Percentiles rank a stretch among this genome's conserved stretches.
Evolutionary conservation across 2,113 vertebrate genomes (phyloP).

Genomic region (Plecotus auritus): DNA sequence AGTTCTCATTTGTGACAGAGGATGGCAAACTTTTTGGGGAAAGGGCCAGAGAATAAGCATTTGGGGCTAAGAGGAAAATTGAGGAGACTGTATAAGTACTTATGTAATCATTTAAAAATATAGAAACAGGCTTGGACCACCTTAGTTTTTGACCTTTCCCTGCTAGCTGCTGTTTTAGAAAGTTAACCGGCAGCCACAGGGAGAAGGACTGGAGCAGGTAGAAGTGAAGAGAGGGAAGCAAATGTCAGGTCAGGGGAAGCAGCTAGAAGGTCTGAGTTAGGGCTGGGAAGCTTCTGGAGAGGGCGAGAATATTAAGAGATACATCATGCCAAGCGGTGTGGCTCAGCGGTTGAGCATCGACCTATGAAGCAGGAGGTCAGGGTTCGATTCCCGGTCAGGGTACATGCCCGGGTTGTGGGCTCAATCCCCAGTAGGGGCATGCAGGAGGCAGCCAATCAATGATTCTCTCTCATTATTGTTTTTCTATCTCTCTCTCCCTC

Average conservation of each 20-base stretch:
- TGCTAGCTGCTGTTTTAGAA: neutral
- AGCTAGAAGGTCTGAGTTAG: neutral
- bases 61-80: neutral
- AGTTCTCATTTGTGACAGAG: neutral
- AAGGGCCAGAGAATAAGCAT: neutral
- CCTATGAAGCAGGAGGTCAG: too few relatives aligned
- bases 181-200: neutral
- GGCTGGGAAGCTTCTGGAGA: too few relatives aligned
- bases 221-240: neutral
- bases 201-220: neutral
- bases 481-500: too few relatives aligned
- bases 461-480: too few relatives aligned
- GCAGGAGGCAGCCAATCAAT: too few relatives aligned
- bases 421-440: too few relatives aligned
- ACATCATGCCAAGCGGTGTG: too few relatives aligned
- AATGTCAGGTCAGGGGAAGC: fast-evolving
- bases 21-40: neutral
- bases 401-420: too few relatives aligned
- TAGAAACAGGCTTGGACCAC: neutral
- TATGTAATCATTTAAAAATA: neutral
- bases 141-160: neutral
- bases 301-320: neutral
- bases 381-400: too few relatives aligned
- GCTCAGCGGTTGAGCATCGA: too few relatives aligned
- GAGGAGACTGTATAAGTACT: neutral